phyloP scores from a whole-genome alignment of 2,113 vertebrate genomes.

The Clinocottus analis region DNA sequence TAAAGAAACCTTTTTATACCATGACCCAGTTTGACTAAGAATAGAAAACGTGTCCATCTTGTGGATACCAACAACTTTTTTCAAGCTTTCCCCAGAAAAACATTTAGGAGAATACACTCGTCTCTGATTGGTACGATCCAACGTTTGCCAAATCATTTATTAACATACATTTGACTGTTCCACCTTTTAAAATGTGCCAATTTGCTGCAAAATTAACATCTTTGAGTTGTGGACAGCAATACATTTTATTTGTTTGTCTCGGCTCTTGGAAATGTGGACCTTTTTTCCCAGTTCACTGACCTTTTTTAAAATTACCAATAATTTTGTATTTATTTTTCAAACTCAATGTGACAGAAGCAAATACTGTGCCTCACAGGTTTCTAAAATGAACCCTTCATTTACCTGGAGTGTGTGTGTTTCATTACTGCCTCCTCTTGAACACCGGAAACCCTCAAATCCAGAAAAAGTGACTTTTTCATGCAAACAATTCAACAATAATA shows the following conservation, averaged over 20 bases:
- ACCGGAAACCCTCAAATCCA: not conserved
- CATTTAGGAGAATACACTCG: not conserved
- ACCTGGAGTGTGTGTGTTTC: not conserved
- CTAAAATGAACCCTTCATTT: conserved; percentile 5
- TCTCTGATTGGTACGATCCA: not conserved
- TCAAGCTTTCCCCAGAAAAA: not conserved
- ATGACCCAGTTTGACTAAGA: too few species aligned
- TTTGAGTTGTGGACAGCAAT: too few species aligned
- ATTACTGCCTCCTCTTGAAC: conserved; percentile 26
- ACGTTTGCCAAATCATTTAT: not conserved
- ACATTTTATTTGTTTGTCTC: too few species aligned
- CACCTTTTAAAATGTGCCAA: too few species aligned
- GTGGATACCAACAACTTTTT: not conserved
- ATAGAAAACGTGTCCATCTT: not conserved
- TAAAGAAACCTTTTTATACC: conserved; percentile 15
- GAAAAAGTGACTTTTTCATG: not conserved
- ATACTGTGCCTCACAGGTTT: not conserved
- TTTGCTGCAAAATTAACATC: too few species aligned
- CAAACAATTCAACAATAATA: not conserved
- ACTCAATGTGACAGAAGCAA: not conserved
- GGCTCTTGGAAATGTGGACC: not conserved
- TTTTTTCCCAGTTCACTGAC: not conserved
- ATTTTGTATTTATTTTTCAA: too few species aligned
- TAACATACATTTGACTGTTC: too few species aligned
- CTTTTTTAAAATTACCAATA: not conserved